phyloP scores from a whole-genome alignment of 2,797 vertebrate genomes.

The Argentina silus region DNA sequence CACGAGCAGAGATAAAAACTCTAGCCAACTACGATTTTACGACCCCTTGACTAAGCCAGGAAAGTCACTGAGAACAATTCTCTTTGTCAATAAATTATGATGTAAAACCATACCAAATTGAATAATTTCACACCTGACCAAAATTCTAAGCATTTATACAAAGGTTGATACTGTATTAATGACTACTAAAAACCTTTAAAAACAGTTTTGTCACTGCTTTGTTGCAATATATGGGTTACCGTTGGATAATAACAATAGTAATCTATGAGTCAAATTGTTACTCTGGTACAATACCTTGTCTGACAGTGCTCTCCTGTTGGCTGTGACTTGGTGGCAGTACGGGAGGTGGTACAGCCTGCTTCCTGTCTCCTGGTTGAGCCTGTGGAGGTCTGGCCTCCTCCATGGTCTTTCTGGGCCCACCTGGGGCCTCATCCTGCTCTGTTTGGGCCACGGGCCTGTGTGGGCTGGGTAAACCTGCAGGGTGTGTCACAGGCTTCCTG shows the following conservation, averaged over 20 bases:
- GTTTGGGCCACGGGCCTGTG: conserved; percentile 51
- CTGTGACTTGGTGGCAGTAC: conserved; percentile 58
- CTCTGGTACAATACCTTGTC: conserved; percentile 75
- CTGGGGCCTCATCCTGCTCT: conserved; percentile 49
- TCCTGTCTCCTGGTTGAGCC: conserved; percentile 45
- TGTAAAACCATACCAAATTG: neutral
- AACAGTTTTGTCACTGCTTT: too few species aligned
- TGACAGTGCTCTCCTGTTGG: conserved; percentile 54
- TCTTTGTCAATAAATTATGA: too few species aligned
- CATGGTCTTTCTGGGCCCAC: conserved; percentile 65
- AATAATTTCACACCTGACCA: neutral
- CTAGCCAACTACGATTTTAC: neutral
- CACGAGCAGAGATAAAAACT: too few species aligned
- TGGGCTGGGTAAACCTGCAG: conserved; percentile 47
- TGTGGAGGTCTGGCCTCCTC: conserved; percentile 47
- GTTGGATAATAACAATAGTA: neutral
- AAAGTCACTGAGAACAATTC: too few species aligned
- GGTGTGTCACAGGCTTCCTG: conserved; percentile 80
- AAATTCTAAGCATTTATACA: neutral
- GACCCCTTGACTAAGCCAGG: too few species aligned
- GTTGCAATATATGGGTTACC: neutral
- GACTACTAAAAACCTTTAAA: too few species aligned
- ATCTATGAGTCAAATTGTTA: neutral
- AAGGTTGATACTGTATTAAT: neutral
- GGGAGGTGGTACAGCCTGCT: conserved; percentile 52